Evolutionary conservation across 37 sponge, comb jelly and placozoan species (phyloP), one percentile per base, ranked within the genome.

Genomic region (Cliona cf. orientalis): DNA sequence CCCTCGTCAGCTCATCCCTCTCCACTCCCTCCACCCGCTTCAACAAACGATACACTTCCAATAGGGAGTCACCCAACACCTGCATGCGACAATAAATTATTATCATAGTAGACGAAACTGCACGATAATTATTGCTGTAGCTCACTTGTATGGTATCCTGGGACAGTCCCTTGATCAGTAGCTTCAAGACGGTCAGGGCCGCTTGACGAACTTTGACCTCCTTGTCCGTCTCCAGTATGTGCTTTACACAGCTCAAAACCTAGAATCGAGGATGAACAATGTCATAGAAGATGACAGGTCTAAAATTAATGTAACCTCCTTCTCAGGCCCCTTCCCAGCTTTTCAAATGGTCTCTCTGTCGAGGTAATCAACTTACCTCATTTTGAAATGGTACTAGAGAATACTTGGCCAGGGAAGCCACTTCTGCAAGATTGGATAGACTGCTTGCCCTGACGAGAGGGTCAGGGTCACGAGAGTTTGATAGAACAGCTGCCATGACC

Each of bases 401-500:
- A 35, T 61, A 76, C 49, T 71, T 66, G 28, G 90, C 46, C 32
- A 77, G 56, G 29, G 39, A 0, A 33, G 92, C 91, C 3, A 91
- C 61, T 2, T 89, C 88, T 2, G 95, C 86, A 21, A 97, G 81
- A 70, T 89, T 83, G 21, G 97, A 97, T 25, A 94, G 74, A 46
- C 75, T 68, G 71, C 92, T 91, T 31, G 92, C 87, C n/a, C 92
- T 42, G 0, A 97, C 66, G 7, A 89, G 49, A 25, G 84, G 81
- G 28, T 89, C 83, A 19, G 40, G 14, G 84, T 85, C 84, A 40
- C 58, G 72, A 26, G 78, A 77, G 59, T 86, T 88, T 26, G 57
- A 40, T 68, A 97, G 53, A 21, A 94, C 28, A 2, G 92, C 85
- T 19, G 85, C 42, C 60, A 91, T 29, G 19, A 97, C 37, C 6